phyloP scores from a whole-genome alignment of 2,113 vertebrate genomes.

The Zosterops lateralis region DNA sequence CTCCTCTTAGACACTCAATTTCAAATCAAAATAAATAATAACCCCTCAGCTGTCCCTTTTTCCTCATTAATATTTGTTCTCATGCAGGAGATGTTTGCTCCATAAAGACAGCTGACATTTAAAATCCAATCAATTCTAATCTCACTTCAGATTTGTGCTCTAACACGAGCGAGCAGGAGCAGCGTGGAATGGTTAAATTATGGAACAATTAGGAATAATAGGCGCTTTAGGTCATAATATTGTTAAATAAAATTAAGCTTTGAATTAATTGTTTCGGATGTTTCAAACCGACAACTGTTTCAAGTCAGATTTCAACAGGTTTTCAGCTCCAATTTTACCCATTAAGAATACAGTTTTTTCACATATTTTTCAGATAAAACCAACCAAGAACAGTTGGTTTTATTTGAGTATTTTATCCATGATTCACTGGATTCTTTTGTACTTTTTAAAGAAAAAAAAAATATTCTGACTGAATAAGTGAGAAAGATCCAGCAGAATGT shows the following conservation, averaged over 20 bases:
- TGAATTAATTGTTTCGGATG: not conserved
- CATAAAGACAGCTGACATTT: not conserved
- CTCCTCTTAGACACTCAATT: not conserved
- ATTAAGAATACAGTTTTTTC: not conserved
- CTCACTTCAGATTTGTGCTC: not conserved
- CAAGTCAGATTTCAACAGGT: not conserved
- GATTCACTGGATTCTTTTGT: not conserved
- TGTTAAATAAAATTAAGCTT: constrained; percentile 4
- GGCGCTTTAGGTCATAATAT: constrained; percentile 9
- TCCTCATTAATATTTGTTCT: not conserved
- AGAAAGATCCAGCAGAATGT: not conserved
- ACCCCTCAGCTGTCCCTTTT: not conserved
- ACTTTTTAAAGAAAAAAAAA: not conserved
- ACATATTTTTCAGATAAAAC: not conserved
- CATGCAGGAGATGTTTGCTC: not conserved
- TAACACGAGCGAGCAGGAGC: not conserved
- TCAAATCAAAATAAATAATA: not conserved
- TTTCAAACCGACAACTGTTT: not conserved
- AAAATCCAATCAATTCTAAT: not conserved
- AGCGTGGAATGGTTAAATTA: not conserved
- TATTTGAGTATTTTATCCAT: not conserved
- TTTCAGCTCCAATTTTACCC: not conserved
- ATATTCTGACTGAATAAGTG: not conserved
- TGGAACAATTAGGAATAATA: not conserved
- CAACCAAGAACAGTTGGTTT: not conserved